Evolutionary conservation across 2,888 invertebrate genomes (phyloP), one percentile per base, ranked within the genome.

Genomic region (Clusia tigrina): DNA sequence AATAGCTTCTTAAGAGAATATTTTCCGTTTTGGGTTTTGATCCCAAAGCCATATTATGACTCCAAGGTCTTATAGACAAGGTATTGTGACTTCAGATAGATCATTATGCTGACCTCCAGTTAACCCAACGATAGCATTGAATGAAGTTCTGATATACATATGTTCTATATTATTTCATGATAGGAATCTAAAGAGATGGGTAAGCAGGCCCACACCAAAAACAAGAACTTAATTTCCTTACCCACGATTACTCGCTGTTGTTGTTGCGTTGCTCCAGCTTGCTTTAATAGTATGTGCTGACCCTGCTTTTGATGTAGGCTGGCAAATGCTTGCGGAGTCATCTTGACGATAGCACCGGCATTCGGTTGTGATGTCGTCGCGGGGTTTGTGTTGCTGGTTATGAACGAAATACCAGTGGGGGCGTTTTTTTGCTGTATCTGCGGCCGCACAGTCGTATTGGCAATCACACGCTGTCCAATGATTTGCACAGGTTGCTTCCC

Each of bases 271-370:
- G 26, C 58, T 61, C 59, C 54, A 9, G 67, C 63, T 25, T 77
- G 74, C 26, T 74, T 73, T 22, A 81, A 74, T 15, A 82, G 68
- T 54, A 74, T 76, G 63, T 79, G 78, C 24, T 78, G 66, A 15
- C 59, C 59, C 64, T 83, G 83, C 60, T 83, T 83, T 54, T 83
- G 82, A 51, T 84, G 83, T 12, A 82, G 68, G 2, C 78, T 71
- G 6, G 80, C 80, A 59, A 83, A 76, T 24, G 80, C 78, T 55
- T 81, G 81, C 2, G 81, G 76, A 0, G 81, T 76, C 81, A 81
- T 82, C 63, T 80, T 80, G 0, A 81, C 78, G 58, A 81, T 78
- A 17, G 80, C 78, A 15, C 58, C 46, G 2, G 78, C 73, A 42
- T 65, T n/a, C 66, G 1, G 71, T 61, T 17, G 3, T 10, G 52